These are phyloP conservation scores for Danio choprae DNA, from an alignment of 2,797 vertebrate genomes.

Conservation along the genomic window DNA sequence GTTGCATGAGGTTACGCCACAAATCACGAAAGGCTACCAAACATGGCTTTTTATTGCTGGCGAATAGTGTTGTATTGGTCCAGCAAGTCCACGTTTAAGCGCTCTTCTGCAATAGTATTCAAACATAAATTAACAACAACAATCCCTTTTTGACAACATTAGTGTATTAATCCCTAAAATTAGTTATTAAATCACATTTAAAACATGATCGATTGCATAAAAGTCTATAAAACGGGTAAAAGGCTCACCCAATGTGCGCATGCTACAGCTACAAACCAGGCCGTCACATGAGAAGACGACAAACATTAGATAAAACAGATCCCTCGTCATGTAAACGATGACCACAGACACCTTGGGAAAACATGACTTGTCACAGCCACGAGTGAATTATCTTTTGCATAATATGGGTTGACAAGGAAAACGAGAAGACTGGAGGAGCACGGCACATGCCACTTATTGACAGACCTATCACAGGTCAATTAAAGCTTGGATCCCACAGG, in stretches of 20 bases:
- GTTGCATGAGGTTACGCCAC: constrained; percentile 29
- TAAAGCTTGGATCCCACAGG: constrained; percentile 31
- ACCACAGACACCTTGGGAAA: background rate
- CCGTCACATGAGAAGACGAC: constrained; percentile 15
- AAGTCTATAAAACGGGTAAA: constrained; percentile 29
- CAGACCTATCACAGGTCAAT: constrained; percentile 50
- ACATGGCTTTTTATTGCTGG: constrained; percentile 52
- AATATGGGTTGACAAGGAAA: constrained; percentile 57
- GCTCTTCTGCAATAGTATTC: constrained; percentile 21
- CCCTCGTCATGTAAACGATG: background rate
- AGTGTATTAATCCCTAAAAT: constrained; percentile 68
- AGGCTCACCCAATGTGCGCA: constrained; percentile 40
- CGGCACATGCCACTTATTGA: constrained; percentile 46
- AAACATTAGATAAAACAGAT: constrained; percentile 24
- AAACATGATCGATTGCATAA: constrained; percentile 43
- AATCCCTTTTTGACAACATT: constrained; percentile 57
- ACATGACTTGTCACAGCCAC: background rate
- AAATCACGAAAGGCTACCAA: constrained; percentile 7
- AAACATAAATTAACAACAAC: constrained; percentile 36
- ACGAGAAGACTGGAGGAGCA: constrained; percentile 11
- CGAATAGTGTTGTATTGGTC: constrained; percentile 54
- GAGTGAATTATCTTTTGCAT: constrained; percentile 61
- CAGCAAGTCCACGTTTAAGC: constrained; percentile 40
- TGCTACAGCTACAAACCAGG: constrained; percentile 26
- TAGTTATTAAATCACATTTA: constrained; percentile 55